Base-by-base conservation (phyloP, 2,888 invertebrate species). In the Mimas tiliae region DNA sequence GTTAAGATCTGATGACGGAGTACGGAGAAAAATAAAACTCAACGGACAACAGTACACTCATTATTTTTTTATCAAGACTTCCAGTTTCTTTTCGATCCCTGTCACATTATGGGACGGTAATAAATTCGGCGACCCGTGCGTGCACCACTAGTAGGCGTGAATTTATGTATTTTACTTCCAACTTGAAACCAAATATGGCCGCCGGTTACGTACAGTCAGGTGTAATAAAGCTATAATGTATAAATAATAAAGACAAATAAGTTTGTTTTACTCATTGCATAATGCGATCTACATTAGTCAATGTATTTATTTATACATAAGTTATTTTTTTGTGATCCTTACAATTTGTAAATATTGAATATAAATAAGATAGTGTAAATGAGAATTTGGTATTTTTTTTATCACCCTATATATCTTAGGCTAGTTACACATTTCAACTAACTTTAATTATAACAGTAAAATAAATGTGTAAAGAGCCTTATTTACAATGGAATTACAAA, bases 281-380 rank as follows among this genome's bases (percentile, higher is more conserved):
- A 45, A 50, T 51, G 72, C 72, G 68, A 71, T 70, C 71, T 63
- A 66, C 68, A 71, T 69, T 74, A 74, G 71, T 73, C 74, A 72
- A 73, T 74, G 78, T 79, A 80, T 77, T 80, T 86, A 87, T 89
- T 89, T 87, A 82, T 82, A 73, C 77, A 79, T 89, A 89, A 88
- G 84, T 90, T 89, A 87, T 84, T 90, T 88, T 84, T 89, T 92
- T 90, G 87, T 90, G 84, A 89, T 87, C 82, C 82, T 79, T 84
- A 79, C 84, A 84, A 83, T 80, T 79, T 89, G 86, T 87, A 87
- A 85, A 87, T 87, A 87, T 82, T 79, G 77, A 80, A 85, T 85
- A 86, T 76, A 78, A 80, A 74, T 77, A 77, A 80, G 76, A 71
- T 81, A 83, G 78, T 77, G 73, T 81, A 82, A 77, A 72, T 51